These are phyloP conservation scores for Chloebia gouldiae DNA, from an alignment of 2,113 vertebrate species.

Conservation along the genomic window DNA sequence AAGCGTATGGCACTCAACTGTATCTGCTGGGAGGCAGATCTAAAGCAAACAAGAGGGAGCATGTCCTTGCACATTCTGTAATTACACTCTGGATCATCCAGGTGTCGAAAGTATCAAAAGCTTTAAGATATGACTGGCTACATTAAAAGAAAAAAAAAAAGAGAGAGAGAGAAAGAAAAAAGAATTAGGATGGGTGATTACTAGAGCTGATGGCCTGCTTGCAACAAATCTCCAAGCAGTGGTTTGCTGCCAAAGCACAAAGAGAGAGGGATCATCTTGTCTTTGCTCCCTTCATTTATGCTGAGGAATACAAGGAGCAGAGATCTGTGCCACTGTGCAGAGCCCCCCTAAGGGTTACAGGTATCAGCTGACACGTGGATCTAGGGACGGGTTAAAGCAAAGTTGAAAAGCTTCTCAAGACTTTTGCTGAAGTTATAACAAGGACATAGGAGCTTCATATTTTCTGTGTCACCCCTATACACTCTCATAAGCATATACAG, in stretches of 20 bases:
- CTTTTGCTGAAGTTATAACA: background rate
- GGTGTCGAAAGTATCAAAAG: background rate
- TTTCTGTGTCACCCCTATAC: background rate
- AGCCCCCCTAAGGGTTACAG: background rate
- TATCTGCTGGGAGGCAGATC: background rate
- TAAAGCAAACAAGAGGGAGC: background rate
- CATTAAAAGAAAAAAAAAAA: background rate
- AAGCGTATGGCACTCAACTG: background rate
- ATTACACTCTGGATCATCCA: background rate
- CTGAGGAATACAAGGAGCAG: background rate
- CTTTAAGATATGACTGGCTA: background rate
- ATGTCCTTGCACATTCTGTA: background rate
- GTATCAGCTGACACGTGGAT: fast-evolving
- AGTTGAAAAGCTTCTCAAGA: background rate
- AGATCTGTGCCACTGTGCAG: fast-evolving
- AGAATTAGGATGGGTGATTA: background rate
- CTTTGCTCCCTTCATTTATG: background rate
- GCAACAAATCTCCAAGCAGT: background rate
- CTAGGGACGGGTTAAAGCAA: background rate
- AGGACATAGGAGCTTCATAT: background rate
- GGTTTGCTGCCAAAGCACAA: background rate
- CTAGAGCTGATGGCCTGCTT: background rate
- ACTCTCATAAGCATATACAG: no score
- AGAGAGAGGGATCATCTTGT: background rate
- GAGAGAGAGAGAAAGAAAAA: background rate